Evolutionary conservation across 2,113 vertebrate genomes (phyloP), one percentile per base, ranked within the genome.

Genomic region (Odocoileus virginianus): DNA sequence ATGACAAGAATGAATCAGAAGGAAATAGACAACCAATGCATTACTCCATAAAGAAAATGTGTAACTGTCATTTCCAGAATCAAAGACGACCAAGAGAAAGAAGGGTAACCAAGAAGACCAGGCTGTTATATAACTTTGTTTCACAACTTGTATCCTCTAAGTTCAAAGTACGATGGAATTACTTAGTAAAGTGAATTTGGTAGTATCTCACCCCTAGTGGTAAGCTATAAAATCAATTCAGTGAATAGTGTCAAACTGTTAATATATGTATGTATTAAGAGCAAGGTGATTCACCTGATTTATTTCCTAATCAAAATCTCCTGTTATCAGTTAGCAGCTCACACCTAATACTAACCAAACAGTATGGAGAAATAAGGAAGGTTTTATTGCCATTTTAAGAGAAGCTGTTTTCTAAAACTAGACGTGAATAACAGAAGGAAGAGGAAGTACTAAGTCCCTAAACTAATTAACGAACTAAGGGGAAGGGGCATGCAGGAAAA

Each of bases 391-490:
- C 91, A 36, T 93, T 94, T 95, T 84, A 55, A 79, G 90, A 95
- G 79, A 97, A 97, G 86, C 54, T 89, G 82, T 64, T 96, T 97
- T 98, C 93, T 89, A 74, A 89, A 97, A 91, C 95, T 97, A 97
- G 96, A 91, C 61, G 90, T 90, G 98, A 98, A 96, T 94, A 98
- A 98, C 91, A 0, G 96, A 98, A 94, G 96, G 97, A 98, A 98
- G 98, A 98, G 98, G 98, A 98, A 98, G 99, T 98, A 98, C 95
- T 98, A 98, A 98, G 98, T 97, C 98, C 98, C 98, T 98, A 98
- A 98, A 99, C 99, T 99, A 99, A 99, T 99, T 99, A 99, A 98
- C 97, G 83, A 95, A 98, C 98, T 97, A 97, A 98, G 98, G 96
- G 88, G 98, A 97, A 97, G 64, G 98, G 98, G 93, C 97, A 97